phyloP scores from a whole-genome alignment of 2,797 vertebrate genomes.

The Serranus cabrilla region DNA sequence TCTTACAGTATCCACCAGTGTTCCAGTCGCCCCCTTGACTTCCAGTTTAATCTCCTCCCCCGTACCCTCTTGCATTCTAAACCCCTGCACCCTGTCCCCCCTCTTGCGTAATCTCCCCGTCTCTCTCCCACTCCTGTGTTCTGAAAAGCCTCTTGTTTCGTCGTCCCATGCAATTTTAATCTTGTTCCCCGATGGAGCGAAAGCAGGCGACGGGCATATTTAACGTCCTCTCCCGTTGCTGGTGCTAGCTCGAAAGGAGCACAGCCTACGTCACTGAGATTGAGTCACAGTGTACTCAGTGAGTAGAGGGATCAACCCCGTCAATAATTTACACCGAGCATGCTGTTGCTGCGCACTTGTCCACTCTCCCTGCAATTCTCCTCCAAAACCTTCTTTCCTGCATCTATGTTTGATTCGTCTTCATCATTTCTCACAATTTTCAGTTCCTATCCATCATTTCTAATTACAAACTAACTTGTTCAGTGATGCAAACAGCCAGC shows the following conservation, averaged over 20 bases:
- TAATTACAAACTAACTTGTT: not conserved
- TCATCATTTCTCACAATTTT: not conserved
- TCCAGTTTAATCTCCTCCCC: slow-evolving; percentile 33
- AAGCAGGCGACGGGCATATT: slow-evolving; percentile 27
- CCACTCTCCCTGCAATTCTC: slow-evolving; percentile 7
- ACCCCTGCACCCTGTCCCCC: slow-evolving; percentile 25
- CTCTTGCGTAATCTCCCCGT: slow-evolving; percentile 33
- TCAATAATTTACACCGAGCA: slow-evolving; percentile 64
- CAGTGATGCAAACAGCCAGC: slow-evolving; percentile 4
- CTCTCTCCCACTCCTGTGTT: slow-evolving; percentile 34
- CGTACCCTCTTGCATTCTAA: slow-evolving; percentile 14
- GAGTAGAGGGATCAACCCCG: slow-evolving; percentile 34
- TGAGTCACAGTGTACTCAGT: slow-evolving; percentile 31
- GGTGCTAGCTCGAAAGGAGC: slow-evolving; percentile 11
- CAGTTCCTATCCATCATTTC: slow-evolving; percentile 12
- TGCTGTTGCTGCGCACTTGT: slow-evolving; percentile 19
- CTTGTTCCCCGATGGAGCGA: slow-evolving; percentile 1
- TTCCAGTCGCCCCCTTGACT: slow-evolving; percentile 23
- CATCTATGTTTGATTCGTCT: not conserved
- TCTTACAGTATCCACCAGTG: not conserved
- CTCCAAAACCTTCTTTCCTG: not conserved
- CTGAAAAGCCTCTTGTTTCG: slow-evolving; percentile 58
- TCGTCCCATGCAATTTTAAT: slow-evolving; percentile 65
- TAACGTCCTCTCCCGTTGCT: slow-evolving; percentile 14
- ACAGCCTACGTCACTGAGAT: slow-evolving; percentile 39